phyloP scores from a whole-genome alignment of 2,888 invertebrate genomes.

The Lottia scabra region DNA sequence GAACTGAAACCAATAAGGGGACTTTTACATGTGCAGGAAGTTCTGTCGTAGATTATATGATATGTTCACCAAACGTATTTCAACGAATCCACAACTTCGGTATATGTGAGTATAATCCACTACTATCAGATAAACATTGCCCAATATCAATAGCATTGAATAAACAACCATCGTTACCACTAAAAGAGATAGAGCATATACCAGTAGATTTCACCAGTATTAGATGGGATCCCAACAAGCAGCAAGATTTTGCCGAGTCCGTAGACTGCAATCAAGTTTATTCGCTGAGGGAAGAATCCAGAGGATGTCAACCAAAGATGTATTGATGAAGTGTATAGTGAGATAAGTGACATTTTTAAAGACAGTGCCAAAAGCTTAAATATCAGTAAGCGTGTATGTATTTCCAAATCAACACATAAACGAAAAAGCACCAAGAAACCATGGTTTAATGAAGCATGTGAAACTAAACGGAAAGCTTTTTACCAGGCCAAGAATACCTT shows the following conservation, averaged over 20 bases:
- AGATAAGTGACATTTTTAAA: no score
- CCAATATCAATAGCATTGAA: background rate
- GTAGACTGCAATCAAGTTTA: no score
- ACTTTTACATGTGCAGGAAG: background rate
- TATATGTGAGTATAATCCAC: background rate
- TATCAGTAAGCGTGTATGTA: no score
- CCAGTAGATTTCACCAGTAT: no score
- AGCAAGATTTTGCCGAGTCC: no score
- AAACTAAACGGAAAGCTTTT: background rate
- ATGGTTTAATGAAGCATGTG: background rate
- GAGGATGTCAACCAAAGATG: no score
- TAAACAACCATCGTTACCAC: no score
- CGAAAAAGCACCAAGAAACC: background rate
- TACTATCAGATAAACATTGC: background rate
- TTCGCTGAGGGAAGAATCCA: no score
- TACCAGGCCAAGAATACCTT: background rate
- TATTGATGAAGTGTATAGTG: no score
- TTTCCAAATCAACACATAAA: background rate
- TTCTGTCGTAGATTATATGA: background rate
- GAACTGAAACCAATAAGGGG: background rate
- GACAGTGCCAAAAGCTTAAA: no score
- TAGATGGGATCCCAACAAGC: no score
- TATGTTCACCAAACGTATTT: background rate
- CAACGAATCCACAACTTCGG: background rate
- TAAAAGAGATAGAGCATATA: no score